Percentiles rank a stretch among this genome's conserved stretches.
phyloP scores from a whole-genome alignment of 2,797 vertebrate species.

The Pelobates cultripes region DNA sequence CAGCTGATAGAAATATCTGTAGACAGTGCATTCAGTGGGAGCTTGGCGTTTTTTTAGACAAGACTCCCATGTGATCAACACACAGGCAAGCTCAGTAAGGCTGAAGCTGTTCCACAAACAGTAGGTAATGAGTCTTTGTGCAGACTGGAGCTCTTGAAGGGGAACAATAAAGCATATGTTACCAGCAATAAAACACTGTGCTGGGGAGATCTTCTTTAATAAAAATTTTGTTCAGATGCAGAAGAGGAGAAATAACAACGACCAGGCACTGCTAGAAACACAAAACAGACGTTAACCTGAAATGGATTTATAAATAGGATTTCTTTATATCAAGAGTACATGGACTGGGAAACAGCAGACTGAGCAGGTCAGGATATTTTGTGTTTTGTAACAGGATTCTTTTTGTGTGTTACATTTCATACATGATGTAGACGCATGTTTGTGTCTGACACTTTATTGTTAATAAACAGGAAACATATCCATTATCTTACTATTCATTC shows the following conservation, averaged over 20 bases:
- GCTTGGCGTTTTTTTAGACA: constrained; percentile 81
- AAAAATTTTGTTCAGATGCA: constrained; percentile 64
- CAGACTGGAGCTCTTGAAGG: constrained; percentile 81
- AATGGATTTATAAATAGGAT: constrained; percentile 74
- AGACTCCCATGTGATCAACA: constrained; percentile 95
- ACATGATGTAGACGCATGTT: not conserved
- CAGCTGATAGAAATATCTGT: constrained; percentile 78
- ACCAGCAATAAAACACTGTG: constrained; percentile 80
- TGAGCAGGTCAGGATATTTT: constrained; percentile 87
- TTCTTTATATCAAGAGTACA: constrained; percentile 80
- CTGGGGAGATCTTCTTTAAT: constrained; percentile 73
- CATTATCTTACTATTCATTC: not conserved
- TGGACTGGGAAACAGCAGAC: constrained; percentile 78
- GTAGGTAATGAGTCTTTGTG: constrained; percentile 99
- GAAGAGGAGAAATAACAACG: constrained; percentile 46
- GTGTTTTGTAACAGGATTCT: not conserved
- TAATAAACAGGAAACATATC: not conserved
- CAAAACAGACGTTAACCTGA: constrained; percentile 65
- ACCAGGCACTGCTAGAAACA: constrained; percentile 72
- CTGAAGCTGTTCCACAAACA: constrained; percentile 87
- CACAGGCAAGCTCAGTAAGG: constrained; percentile 86
- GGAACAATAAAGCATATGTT: constrained; percentile 93
- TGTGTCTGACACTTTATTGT: not conserved
- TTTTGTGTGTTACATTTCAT: not conserved
- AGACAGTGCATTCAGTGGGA: constrained; percentile 75